phyloP scores from a whole-genome alignment of 2,888 invertebrate genomes.

The Pachycephus smyrnensis region DNA sequence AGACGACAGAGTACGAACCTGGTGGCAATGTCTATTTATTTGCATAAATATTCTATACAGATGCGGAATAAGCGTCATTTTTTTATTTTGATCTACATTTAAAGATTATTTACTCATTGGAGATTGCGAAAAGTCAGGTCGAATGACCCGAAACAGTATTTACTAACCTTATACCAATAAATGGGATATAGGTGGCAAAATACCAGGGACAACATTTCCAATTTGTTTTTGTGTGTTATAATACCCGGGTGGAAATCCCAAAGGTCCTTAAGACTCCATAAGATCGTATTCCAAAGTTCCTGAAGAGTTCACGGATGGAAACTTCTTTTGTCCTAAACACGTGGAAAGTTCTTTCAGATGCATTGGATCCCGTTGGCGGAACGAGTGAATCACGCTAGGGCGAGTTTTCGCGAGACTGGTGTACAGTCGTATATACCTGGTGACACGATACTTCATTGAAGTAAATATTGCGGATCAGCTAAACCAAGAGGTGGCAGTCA shows the following conservation, averaged over 20 bases:
- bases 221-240: background rate
- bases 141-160: background rate
- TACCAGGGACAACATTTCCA: background rate
- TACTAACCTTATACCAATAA: background rate
- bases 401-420: background rate
- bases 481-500: background rate
- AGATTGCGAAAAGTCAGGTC: too few relatives aligned
- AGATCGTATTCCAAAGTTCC: background rate
- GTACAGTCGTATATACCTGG: background rate
- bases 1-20: background rate
- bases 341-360: background rate
- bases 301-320: background rate
- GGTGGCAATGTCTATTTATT: background rate
- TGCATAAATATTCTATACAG: background rate
- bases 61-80: too few relatives aligned
- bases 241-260: background rate
- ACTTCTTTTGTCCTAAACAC: too few relatives aligned
- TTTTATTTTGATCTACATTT: too few relatives aligned
- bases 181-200: background rate
- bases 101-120: too few relatives aligned
- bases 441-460: background rate
- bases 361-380: background rate
- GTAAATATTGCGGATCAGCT: background rate
- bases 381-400: background rate
- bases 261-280: background rate